Evolutionary conservation across 2,797 vertebrate genomes (phyloP), one percentile per base, ranked within the genome.

Genomic region (Acipenser transmontanus): DNA sequence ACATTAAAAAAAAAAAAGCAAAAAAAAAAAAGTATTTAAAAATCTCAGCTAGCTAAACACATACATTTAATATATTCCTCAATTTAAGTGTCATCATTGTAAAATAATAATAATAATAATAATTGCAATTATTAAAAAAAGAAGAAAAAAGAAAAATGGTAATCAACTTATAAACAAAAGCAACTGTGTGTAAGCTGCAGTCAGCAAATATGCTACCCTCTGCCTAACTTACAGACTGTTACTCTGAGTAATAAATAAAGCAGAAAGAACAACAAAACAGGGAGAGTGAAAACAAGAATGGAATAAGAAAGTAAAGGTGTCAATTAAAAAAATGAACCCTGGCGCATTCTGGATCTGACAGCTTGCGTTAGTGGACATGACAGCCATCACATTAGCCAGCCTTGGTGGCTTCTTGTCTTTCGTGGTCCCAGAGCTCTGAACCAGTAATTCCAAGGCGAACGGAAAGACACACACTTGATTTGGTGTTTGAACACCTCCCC

Each of bases 261-360:
- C 50, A 12, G 49, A 48, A 50, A 59, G 64, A 63, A 66, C 59
- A 68, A 65, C 57, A 62, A 56, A 59, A 78, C 76, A 8, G 63
- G 62, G 7, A 66, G 61, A 71, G 70, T 68, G 70, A 71, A 8
- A 50, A 14, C 7, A 60, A 80, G 87, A 86, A 81, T 79, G 83
- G 84, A 88, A 88, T 83, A 79, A 69, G 73, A 87, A 80, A 81
- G 85, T 86, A 91, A 34, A 91, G 91, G 89, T 91, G 91, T 91
- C 92, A 93, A 94, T 95, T 94, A 93, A 91, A 92, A 77, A 80
- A 85, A 95, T 95, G 89, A 94, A 80, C 75, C 78, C 77, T 67
- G n/a, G 68, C 0, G 62, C 88, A 82, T 91, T 76, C 76, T 71
- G 12, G 0, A 79, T 76, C 81, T 91, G 91, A 93, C 91, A 92